Evolutionary conservation across 1,140 invertebrate species (phyloP), one percentile per base, ranked within the genome.

Genomic region (Tetraneura akinire): DNA sequence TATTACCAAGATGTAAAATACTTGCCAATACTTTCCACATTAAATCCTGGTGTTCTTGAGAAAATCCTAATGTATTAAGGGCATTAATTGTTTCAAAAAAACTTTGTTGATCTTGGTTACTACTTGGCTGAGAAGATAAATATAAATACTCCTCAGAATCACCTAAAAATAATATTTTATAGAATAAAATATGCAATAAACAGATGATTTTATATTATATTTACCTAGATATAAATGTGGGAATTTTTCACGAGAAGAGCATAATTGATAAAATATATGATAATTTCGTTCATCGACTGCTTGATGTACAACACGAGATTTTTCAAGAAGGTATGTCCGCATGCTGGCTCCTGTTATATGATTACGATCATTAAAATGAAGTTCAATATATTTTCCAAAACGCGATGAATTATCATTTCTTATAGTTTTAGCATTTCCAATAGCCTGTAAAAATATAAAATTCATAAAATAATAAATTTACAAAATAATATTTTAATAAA

Each of bases 361-460:
- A 85, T 93, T 93, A 80, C 89, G 87, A 81, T 91, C 91, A 83
- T 93, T 94, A 85, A 99, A 98, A 82, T 97, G 92, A 64, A 99
- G 92, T 87, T 99, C 94, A 73, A 98, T 98, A 86, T 97, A 94
- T 85, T 94, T 94, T 32, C 94, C 97, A 88, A 99, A 99, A 45
- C 97, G 88, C 18, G 96, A 98, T 76, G 95, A 98, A 86, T 99
- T 99, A 86, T 99, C 97, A 86, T 99, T 99, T 45, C 98, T 88
- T 0, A 96, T 98, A 0, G 98, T 99, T 87, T 99, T 99, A 0
- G 98, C 98, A 87, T 99, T 99, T 47, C 98, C 98, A 82, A 99
- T 97, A 0, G 97, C 96, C 91, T 94, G n/a, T n/a, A n/a, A 85
- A n/a, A 87, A 86, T 81, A 66, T 81, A 83, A 82, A 55, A 1